Evolutionary conservation across 2,113 vertebrate species (phyloP), one percentile per base, ranked within the genome.

Genomic region (Chaetura pelagica): DNA sequence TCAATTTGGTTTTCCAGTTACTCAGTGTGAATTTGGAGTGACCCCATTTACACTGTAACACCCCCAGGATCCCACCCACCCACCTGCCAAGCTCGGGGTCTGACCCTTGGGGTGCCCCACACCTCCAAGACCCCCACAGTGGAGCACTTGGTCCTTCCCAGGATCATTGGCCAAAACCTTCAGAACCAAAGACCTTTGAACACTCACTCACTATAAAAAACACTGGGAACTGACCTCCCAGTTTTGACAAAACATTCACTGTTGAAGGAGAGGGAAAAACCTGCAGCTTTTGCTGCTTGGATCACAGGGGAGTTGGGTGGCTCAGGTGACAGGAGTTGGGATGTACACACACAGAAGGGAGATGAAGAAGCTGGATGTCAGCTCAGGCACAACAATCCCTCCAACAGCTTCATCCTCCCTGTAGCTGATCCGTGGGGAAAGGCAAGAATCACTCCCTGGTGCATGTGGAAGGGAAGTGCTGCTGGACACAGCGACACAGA

Each of bases 1-100:
- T 26, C 75, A 88, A 3, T n/a, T 90, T 32, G 72, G 57, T 71
- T 77, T 87, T 90, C 85, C 93, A 94, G 85, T 88, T 92, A 48
- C 58, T 87, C 48, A 20, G 32, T 8, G 68, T 52, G 68, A 84
- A 72, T 63, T 52, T 75, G 71, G 84, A 87, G 51, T 40, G 68
- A 76, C 46, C 82, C 93, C 76, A 34, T 24, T 59, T 58, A 11
- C 8, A 30, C 51, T 3, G 1, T 3, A 35, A 40, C 27, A n/a
- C 3, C 64, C 30, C 16, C 44, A 9, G 8, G 62, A 42, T 42
- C 40, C 40, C 40, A 42, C 40, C 14, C 40, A 42, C 40, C 40
- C 40, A 42, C 63, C 49, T 32, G 73, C 55, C 32, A n/a, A 68
- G 51, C 59, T 32, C 51, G 0, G 5, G 38, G 61, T 35, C 68